A percentile compares a stretch with the other conserved stretches of the same genome.
These are phyloP conservation scores for Eciton burchellii DNA, from an alignment of 1,140 invertebrate species.

Conservation along the genomic window DNA sequence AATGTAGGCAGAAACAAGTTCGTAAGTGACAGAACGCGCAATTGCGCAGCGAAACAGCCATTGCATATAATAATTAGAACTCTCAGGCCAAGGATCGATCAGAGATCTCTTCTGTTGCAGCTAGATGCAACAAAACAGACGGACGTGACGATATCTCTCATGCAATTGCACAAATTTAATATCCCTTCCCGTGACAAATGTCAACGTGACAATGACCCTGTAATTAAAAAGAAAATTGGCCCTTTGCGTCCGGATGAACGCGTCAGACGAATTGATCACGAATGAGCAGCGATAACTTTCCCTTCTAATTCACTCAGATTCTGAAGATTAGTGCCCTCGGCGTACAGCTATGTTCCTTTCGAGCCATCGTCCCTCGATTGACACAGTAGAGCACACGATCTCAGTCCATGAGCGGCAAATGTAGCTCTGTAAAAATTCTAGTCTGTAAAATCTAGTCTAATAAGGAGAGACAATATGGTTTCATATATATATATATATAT, in stretches of 20 bases:
- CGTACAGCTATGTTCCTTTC: background rate
- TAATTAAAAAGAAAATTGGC: background rate
- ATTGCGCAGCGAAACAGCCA: conserved; percentile 4
- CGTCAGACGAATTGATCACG: background rate
- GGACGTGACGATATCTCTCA: no score
- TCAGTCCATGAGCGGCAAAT: conserved; percentile 76
- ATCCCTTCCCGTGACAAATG: no score
- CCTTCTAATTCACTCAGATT: conserved; percentile 1
- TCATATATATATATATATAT: background rate
- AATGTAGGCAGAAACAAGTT: background rate
- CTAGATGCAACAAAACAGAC: no score
- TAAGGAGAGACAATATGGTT: background rate
- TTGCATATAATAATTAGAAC: background rate
- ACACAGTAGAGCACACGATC: conserved; percentile 81
- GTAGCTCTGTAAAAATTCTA: conserved; percentile 70
- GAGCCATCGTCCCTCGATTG: conserved; percentile 61
- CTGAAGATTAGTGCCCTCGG: conserved; percentile 3
- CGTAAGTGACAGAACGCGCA: background rate
- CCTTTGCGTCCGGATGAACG: no score
- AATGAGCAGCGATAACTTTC: background rate
- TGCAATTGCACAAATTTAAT: no score
- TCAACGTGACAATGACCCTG: no score
- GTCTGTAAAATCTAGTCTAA: conserved; percentile 5
- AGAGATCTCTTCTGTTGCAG: no score
- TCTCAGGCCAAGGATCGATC: background rate